phyloP scores from a whole-genome alignment of 2,888 invertebrate genomes.

The Meganola albula region DNA sequence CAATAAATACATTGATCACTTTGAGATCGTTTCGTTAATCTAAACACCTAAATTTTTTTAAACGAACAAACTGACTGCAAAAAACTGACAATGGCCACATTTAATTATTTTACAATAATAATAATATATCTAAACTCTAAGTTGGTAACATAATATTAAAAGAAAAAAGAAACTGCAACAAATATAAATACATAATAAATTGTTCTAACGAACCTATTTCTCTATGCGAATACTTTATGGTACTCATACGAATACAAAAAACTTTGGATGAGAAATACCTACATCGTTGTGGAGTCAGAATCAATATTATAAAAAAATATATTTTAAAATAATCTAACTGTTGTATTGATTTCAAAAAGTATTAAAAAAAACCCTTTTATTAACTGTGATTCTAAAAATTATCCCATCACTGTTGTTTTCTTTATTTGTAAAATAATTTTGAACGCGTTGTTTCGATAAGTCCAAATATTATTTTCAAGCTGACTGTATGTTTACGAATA shows the following conservation, averaged over 20 bases:
- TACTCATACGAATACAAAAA: conserved; percentile 23
- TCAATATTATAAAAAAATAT: too few relatives aligned
- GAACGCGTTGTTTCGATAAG: too few relatives aligned
- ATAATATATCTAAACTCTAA: too few relatives aligned
- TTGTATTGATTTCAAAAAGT: too few relatives aligned
- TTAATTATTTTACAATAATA: conserved; percentile 45
- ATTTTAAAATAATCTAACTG: too few relatives aligned
- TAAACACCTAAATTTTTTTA: conserved; percentile 62
- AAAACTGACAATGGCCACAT: conserved; percentile 66
- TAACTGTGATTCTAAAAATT: too few relatives aligned
- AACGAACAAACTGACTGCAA: conserved; percentile 48
- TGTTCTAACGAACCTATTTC: conserved; percentile 32
- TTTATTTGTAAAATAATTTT: too few relatives aligned
- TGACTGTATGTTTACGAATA: conserved; percentile 23
- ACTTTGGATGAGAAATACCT: conserved; percentile 34
- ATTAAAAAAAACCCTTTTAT: too few relatives aligned
- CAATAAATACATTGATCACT: conserved; percentile 75
- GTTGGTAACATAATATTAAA: conserved; percentile 63
- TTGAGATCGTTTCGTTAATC: conserved; percentile 72
- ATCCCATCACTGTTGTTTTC: too few relatives aligned
- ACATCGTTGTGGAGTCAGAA: too few relatives aligned
- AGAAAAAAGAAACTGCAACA: conserved; percentile 45
- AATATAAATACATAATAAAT: conserved; percentile 41
- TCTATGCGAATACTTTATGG: conserved; percentile 28
- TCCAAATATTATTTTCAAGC: too few relatives aligned